These are phyloP conservation scores for Poecile atricapillus DNA, from an alignment of 2,113 vertebrate species.

Conservation along the genomic window DNA sequence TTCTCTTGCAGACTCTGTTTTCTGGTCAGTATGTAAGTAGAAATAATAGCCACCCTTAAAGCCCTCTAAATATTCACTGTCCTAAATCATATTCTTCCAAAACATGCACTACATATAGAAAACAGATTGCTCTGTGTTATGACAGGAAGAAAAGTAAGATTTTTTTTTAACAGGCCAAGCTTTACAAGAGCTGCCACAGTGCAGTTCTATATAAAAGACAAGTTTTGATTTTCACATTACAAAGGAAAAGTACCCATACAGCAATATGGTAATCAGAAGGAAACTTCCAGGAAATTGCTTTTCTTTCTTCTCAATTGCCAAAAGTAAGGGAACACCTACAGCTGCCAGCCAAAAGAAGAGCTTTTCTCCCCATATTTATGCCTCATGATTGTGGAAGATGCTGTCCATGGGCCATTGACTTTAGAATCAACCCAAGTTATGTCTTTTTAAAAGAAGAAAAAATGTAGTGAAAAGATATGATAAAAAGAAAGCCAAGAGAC, in stretches of 20 bases:
- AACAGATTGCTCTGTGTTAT: neutral
- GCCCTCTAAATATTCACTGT: neutral
- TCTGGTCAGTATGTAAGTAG: neutral
- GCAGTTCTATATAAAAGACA: neutral
- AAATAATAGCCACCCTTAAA: neutral
- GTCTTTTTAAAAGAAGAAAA: neutral
- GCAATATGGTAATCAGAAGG: neutral
- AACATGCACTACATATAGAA: neutral
- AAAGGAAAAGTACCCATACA: neutral
- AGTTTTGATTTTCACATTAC: neutral
- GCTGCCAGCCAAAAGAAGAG: neutral
- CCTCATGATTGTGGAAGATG: neutral
- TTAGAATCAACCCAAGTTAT: neutral
- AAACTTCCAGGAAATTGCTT: neutral
- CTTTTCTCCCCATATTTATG: neutral
- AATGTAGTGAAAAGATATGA: neutral
- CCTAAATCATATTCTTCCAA: neutral
- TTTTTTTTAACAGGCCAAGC: neutral
- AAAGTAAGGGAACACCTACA: neutral
- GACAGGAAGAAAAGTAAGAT: neutral
- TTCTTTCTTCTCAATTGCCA: neutral
- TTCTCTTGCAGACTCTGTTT: neutral
- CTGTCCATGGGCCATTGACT: neutral
- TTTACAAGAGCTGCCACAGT: neutral
- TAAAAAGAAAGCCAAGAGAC: neutral